These are phyloP conservation scores for Poecile montanus DNA, from an alignment of 2,797 vertebrate species.

Conservation along the genomic window DNA sequence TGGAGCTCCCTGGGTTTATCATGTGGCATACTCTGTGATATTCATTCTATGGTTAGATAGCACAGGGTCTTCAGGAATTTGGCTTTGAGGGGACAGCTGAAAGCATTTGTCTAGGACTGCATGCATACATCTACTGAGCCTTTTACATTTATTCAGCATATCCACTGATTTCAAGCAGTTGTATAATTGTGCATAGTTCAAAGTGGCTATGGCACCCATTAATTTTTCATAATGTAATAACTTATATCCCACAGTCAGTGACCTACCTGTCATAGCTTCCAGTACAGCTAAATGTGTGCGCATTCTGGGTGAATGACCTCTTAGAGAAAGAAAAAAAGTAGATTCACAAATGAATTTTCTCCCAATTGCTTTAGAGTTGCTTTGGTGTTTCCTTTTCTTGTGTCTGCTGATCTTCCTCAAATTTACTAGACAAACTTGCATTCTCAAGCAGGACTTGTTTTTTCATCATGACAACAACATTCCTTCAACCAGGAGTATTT, in stretches of 20 bases:
- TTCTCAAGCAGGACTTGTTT: neutral
- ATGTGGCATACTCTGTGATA: too few species aligned
- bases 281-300: neutral
- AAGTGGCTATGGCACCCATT: neutral
- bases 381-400: neutral
- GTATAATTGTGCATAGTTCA: neutral
- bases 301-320: neutral
- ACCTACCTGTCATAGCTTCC: neutral
- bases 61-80: neutral
- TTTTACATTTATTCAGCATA: neutral
- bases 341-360: neutral
- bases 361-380: neutral
- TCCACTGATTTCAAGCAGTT: neutral
- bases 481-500: neutral
- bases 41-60: accelerated
- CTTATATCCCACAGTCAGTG: neutral
- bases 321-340: neutral
- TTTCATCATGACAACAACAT: neutral
- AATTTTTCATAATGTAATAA: neutral
- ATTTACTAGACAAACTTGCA: neutral
- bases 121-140: neutral
- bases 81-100: neutral
- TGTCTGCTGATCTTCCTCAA: neutral
- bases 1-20: neutral
- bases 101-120: neutral